These are phyloP conservation scores for Caloenas nicobarica DNA, from an alignment of 2,113 vertebrate species.

Conservation along the genomic window DNA sequence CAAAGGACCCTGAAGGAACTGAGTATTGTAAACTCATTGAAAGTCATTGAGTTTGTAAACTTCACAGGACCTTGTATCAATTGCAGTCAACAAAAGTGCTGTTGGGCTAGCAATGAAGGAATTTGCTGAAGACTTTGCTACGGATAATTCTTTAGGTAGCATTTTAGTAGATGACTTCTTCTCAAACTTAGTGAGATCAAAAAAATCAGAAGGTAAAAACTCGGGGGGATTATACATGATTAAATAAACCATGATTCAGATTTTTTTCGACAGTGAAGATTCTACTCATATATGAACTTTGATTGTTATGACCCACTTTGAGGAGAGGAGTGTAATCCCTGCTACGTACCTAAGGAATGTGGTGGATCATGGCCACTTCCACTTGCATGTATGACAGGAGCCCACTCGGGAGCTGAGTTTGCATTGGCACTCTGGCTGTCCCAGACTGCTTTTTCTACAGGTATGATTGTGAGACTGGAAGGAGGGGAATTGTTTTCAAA, in stretches of 20 bases:
- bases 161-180: not conserved
- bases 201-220: not conserved
- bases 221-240: not conserved
- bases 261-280: not conserved
- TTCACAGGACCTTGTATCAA: not conserved
- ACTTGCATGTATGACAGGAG: not conserved
- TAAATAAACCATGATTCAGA: not conserved
- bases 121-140: not conserved
- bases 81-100: not conserved
- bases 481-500: accelerated
- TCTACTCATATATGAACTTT: not conserved
- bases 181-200: not conserved
- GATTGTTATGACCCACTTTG: not conserved
- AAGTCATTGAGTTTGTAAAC: not conserved
- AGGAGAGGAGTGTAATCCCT: not conserved
- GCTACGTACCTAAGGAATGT: not conserved
- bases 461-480: not conserved
- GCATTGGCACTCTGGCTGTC: not conserved
- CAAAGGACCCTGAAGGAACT: not conserved
- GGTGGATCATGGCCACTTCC: not conserved
- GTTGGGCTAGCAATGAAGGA: not conserved
- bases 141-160: not conserved
- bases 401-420: not conserved
- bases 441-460: not conserved
- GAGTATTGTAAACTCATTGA: not conserved